phyloP scores from a whole-genome alignment of 2,113 vertebrate species.

The Vireo altiloquus region DNA sequence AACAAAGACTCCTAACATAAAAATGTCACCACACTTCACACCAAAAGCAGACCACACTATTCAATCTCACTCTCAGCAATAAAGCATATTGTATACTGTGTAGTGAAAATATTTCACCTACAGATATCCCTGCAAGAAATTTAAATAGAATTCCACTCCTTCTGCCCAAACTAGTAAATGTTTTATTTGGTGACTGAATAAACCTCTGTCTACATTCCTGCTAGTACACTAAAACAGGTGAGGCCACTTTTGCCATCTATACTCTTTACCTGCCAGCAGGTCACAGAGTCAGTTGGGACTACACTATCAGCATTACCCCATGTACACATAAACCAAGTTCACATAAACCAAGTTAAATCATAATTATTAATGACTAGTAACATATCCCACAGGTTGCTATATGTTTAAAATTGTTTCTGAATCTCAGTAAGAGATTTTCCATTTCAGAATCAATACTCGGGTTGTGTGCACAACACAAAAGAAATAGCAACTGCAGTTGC shows the following conservation, averaged over 20 bases:
- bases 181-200: not conserved
- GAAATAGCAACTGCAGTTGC: not conserved
- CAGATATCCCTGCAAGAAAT: not conserved
- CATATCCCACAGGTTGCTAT: not conserved
- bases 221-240: not conserved
- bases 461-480: not conserved
- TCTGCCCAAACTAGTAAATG: not conserved
- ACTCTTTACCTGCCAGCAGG: not conserved
- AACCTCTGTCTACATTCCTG: not conserved
- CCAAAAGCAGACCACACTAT: not conserved
- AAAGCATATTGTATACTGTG: not conserved
- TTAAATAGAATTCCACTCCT: not conserved
- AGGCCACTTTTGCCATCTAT: not conserved
- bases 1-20: not conserved
- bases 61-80: not conserved
- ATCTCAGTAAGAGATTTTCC: not conserved
- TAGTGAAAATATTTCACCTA: not conserved
- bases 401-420: not conserved
- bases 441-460: not conserved
- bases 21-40: not conserved
- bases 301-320: not conserved
- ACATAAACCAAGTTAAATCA: not conserved
- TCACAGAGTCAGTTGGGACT: not conserved
- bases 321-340: not conserved
- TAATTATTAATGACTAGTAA: not conserved